Evolutionary conservation across 2,888 invertebrate genomes (phyloP).

Genomic region (Melangyna quadrimaculata): DNA sequence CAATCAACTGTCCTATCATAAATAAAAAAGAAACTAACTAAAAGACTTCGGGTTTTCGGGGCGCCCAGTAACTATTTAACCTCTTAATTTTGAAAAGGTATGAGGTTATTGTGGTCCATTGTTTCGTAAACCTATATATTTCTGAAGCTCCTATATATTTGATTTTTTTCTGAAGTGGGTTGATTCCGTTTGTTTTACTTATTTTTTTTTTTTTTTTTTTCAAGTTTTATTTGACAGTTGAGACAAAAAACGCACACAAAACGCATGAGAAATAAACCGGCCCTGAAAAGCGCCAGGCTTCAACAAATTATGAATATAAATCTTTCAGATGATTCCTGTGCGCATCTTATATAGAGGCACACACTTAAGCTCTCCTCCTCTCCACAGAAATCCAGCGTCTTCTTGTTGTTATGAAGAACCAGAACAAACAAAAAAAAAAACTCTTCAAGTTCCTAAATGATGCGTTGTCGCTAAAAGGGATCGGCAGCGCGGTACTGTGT

Average conservation of each 20-base stretch:
- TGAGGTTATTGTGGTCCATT: slow-evolving; percentile 16
- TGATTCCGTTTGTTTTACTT: background rate
- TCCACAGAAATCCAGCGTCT: background rate
- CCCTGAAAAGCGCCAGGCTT: slow-evolving; percentile 41
- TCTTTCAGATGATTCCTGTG: slow-evolving; percentile 63
- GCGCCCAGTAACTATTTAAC: slow-evolving; percentile 42
- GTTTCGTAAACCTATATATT: background rate
- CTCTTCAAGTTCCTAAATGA: slow-evolving; percentile 47
- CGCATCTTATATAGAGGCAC: slow-evolving; percentile 33
- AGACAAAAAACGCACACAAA: slow-evolving; percentile 41
- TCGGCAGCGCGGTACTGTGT: slow-evolving; percentile 38
- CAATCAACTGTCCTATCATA: slow-evolving; percentile 64
- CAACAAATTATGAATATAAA: slow-evolving; percentile 69
- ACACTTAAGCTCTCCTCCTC: slow-evolving; percentile 38
- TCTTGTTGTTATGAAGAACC: slow-evolving; percentile 5
- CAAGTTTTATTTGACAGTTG: background rate
- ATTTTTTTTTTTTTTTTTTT: background rate
- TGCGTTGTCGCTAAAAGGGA: slow-evolving; percentile 46
- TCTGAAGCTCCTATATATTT: background rate
- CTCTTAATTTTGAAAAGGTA: slow-evolving; percentile 62
- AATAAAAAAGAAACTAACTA: slow-evolving; percentile 23
- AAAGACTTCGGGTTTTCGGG: background rate
- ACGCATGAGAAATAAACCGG: slow-evolving; percentile 37
- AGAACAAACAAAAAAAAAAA: background rate
- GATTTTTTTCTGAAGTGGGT: background rate